phyloP scores from a whole-genome alignment of 37 sponge, comb jelly and placozoan genomes.

The Oscarella lobularis region DNA sequence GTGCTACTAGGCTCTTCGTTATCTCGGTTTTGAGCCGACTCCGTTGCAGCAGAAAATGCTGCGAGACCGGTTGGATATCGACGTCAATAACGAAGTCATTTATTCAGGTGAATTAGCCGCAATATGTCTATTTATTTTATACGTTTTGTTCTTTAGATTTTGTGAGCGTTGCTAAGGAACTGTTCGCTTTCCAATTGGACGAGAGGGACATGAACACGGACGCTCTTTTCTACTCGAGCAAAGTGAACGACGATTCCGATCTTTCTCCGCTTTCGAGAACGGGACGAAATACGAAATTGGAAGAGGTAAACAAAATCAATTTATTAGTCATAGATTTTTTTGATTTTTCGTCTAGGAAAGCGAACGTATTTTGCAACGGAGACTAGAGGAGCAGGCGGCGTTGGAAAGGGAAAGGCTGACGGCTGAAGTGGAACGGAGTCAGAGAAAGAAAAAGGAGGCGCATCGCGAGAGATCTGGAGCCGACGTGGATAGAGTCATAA shows the following conservation, averaged over 20 bases:
- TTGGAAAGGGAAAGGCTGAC: background rate
- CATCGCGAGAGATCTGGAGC: too few species aligned
- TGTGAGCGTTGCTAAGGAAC: background rate
- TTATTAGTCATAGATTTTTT: too few species aligned
- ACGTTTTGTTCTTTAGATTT: slow-evolving; percentile 1
- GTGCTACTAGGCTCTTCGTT: background rate
- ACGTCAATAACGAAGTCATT: background rate
- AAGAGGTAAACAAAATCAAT: too few species aligned
- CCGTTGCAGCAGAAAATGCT: background rate
- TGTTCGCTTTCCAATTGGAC: slow-evolving; percentile 3
- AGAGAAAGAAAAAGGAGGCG: background rate
- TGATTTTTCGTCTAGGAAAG: slow-evolving; percentile 1
- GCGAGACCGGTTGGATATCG: background rate
- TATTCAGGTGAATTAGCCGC: background rate
- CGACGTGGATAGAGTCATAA: background rate
- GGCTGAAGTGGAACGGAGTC: background rate
- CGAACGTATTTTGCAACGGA: background rate
- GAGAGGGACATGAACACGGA: slow-evolving; percentile 5
- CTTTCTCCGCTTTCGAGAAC: background rate
- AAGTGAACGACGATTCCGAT: background rate
- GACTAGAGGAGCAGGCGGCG: background rate
- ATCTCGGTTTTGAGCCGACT: background rate
- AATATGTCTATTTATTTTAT: background rate
- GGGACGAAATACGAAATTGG: too few species aligned
- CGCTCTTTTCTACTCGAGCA: background rate